Conservation (phyloP, 2,113 vertebrate species). For the Nicator chloris region DNA sequence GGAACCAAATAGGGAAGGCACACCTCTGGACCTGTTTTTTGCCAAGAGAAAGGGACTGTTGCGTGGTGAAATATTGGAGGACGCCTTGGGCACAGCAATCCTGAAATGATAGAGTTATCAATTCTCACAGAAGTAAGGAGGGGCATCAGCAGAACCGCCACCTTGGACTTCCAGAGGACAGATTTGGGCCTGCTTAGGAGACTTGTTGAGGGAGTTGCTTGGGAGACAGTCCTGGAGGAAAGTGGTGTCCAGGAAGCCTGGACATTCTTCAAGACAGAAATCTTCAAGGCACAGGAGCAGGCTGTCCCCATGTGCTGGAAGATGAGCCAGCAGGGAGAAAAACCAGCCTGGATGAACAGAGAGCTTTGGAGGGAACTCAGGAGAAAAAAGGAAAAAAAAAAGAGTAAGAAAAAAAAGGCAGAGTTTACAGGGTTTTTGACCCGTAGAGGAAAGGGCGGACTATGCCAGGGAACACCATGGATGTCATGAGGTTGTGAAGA, state of each 20-base stretch:
- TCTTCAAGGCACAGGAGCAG: neutral
- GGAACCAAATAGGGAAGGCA: neutral
- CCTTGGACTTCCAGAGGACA: neutral
- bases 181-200: neutral
- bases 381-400: neutral
- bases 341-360: neutral
- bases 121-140: neutral
- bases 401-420: too few relatives aligned
- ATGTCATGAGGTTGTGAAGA: neutral
- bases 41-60: neutral
- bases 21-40: neutral
- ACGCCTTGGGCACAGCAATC: accelerated
- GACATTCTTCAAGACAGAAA: neutral
- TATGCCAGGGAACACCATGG: neutral
- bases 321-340: neutral
- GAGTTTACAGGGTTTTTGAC: neutral
- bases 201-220: accelerated
- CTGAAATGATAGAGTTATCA: neutral
- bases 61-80: neutral
- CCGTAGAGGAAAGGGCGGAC: neutral
- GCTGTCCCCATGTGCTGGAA: neutral
- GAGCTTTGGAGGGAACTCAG: neutral
- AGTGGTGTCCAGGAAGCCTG: neutral
- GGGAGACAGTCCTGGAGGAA: neutral
- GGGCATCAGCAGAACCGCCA: neutral